Base-by-base conservation (phyloP, 2,888 invertebrate genomes). In the Oscheius sp. region DNA sequence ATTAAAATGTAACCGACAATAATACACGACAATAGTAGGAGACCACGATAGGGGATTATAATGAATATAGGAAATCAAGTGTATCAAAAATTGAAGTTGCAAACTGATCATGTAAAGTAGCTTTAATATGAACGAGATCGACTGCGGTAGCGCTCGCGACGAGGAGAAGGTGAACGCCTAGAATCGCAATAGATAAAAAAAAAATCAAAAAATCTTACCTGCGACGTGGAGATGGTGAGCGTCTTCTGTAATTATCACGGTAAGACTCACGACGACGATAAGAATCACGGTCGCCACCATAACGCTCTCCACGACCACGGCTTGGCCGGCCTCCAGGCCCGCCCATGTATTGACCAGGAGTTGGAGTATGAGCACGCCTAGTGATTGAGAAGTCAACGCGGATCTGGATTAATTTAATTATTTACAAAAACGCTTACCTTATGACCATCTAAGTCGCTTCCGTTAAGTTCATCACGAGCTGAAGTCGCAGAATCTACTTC, bases 291-390 rank as follows among this genome's bases (percentile, higher is more conserved):
- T 37, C 57, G 34, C 57, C 57, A 20, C 57, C 57, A 34, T 37
- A 57, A 15, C 61, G 61, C 2, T 45, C 61, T 3, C 61, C 45
- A 2, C 58, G 8, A 39, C 61, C 45, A 23, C 61, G 27, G 17
- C n/a, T 12, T 10, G 29, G 29, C n/a, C 45, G 29, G 10, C 69
- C 71, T 33, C 70, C 69, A 55, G 72, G 65, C 15, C 70, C 63
- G 65, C 84, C 84, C 82, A 83, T 83, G 71, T 84, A 84, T 31
- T 83, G 74, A 15, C 84, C 84, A 31, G 84, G 84, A 46, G 84
- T 84, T 20, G 84, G 84, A 17, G 82, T 79, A 58, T 84, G 84
- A 2, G 83, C 80, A 1, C 83, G 73, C 63, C 80, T 79, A 17
- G 84, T 84, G 53, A 83, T 72, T 2, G 83, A 83, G 69, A 75